Base-by-base conservation (phyloP, 2,797 vertebrate species). In the Eospalax fontanierii region DNA sequence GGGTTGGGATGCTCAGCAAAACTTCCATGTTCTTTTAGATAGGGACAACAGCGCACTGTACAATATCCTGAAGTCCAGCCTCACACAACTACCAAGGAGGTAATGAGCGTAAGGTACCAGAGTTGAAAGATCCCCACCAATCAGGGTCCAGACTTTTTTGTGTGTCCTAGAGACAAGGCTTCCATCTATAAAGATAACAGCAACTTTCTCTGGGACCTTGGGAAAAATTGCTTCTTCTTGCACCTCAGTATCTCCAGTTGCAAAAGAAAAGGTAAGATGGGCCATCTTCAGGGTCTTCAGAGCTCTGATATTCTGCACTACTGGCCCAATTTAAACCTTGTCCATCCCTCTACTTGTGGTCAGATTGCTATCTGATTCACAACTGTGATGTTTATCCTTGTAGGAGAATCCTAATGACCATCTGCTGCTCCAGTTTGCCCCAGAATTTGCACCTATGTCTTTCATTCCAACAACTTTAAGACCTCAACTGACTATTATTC, bases 331-430 rank as follows among this genome's bases (percentile, higher is more conserved):
- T 18, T 30, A 0, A 40, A 61, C 21, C 43, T 21, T 43, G 57
- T 11, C 46, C 75, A 71, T 11, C 21, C 73, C 35, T 40, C 46
- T n/a, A 22, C 73, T 35, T 54, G 22, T 19, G 35, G 61, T 57
- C 1, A 2, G 18, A 66, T 50, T 57, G 6, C 43, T 57, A 24
- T 24, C 89, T 65, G 78, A 74, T 54, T 90, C 19, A 12, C 15
- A 22, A 15, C 16, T 88, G 63, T 82, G 54, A 26, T 54, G 54
- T 87, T n/a, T 90, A 65, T 30, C 83, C 75, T 73, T 79, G 15
- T 92, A 98, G 97, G 68, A 84, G 38, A 43, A 61, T 75, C 35
- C 68, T 38, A 87, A 61, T 28, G 24, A 33, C 24, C 15, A 87
- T 66, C 81, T 89, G 30, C 38, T 85, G 46, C 63, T 75, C 6